Percentiles rank a stretch among this genome's conserved stretches.
These are phyloP conservation scores for Mythimna vitellina DNA, from an alignment of 2,888 invertebrate species.

Conservation along the genomic window DNA sequence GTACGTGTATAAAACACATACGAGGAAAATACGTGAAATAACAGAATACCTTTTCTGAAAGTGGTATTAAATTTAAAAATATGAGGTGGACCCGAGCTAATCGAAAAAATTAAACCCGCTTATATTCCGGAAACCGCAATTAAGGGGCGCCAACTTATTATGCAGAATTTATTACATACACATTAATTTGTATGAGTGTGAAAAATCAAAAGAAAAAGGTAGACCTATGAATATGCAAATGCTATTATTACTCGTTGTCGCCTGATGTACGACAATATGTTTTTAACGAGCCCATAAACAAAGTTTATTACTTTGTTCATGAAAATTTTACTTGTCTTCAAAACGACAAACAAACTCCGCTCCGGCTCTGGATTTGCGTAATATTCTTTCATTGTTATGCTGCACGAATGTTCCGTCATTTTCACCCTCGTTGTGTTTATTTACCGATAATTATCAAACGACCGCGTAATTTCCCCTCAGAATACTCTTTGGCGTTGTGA, in stretches of 20 bases:
- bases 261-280: slow-evolving; percentile 70
- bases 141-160: slow-evolving; percentile 13
- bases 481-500: slow-evolving; percentile 16
- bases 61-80: slow-evolving; percentile 14
- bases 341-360: slow-evolving; percentile 73
- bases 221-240: slow-evolving; percentile 66
- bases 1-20: slow-evolving; percentile 3
- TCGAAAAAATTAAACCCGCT: slow-evolving; percentile 29
- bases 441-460: slow-evolving; percentile 51
- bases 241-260: slow-evolving; percentile 70
- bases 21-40: neutral
- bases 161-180: slow-evolving; percentile 32
- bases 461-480: slow-evolving; percentile 46
- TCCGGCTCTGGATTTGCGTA: slow-evolving; percentile 60
- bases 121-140: slow-evolving; percentile 17
- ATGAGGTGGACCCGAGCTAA: neutral
- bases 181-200: slow-evolving; percentile 26
- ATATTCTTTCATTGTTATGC: slow-evolving; percentile 67
- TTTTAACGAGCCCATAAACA: slow-evolving; percentile 77
- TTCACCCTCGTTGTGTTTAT: slow-evolving; percentile 53
- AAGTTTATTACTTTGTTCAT: slow-evolving; percentile 73
- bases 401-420: slow-evolving; percentile 60
- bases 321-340: slow-evolving; percentile 75
- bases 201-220: slow-evolving; percentile 44
- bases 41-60: slow-evolving; percentile 5